phyloP scores from a whole-genome alignment of 2,888 invertebrate species.

The Epinotia demarniana region DNA sequence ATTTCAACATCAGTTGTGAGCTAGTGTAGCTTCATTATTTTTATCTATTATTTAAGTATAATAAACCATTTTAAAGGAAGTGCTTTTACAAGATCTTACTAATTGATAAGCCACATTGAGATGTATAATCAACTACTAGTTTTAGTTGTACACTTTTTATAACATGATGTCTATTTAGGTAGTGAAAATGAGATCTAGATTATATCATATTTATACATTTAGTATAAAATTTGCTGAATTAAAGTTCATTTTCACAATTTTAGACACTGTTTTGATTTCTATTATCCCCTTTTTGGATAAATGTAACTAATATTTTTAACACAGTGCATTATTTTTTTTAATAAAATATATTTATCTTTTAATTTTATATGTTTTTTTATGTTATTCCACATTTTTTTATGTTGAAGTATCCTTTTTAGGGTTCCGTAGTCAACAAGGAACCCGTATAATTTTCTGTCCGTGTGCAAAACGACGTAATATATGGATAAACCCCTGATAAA shows the following conservation, averaged over 20 bases:
- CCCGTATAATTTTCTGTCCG: too few relatives aligned
- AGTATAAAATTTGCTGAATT: slow-evolving; percentile 85
- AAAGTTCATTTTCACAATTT: slow-evolving; percentile 85
- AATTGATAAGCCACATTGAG: slow-evolving; percentile 83
- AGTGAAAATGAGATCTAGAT: slow-evolving; percentile 84
- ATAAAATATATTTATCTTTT: slow-evolving; percentile 42
- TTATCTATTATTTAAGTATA: slow-evolving; percentile 84
- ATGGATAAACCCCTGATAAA: too few relatives aligned
- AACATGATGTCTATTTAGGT: slow-evolving; percentile 85
- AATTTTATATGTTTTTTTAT: slow-evolving; percentile 39
- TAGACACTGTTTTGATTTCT: slow-evolving; percentile 68
- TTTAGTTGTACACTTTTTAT: slow-evolving; percentile 85
- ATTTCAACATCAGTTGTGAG: slow-evolving; percentile 80
- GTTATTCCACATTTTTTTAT: slow-evolving; percentile 13
- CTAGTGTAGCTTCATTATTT: slow-evolving; percentile 80
- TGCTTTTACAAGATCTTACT: slow-evolving; percentile 84
- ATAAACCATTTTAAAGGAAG: slow-evolving; percentile 81
- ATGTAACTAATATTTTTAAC: slow-evolving; percentile 44
- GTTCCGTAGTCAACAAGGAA: too few relatives aligned
- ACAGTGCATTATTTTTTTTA: slow-evolving; percentile 42
- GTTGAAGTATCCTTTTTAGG: background rate
- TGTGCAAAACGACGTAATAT: too few relatives aligned
- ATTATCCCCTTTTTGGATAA: slow-evolving; percentile 46
- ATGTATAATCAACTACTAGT: slow-evolving; percentile 85
- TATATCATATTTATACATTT: slow-evolving; percentile 85